Evolutionary conservation across 2,797 vertebrate species (phyloP), one percentile per base, ranked within the genome.

Genomic region (Enoplosus armatus): DNA sequence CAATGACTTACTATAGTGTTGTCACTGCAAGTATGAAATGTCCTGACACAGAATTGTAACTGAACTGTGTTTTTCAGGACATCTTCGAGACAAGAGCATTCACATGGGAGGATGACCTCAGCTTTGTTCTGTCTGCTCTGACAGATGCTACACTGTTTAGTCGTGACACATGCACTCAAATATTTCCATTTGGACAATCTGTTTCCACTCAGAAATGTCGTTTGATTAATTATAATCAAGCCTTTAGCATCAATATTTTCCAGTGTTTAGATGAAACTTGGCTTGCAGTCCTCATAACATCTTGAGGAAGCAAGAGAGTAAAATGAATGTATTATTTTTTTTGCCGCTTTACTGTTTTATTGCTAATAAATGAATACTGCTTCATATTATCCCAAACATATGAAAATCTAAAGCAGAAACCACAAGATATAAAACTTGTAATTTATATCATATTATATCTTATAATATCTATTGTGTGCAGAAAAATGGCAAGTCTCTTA

Each of bases 121-220:
- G 80, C 66, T 72, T 65, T 61, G 65, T 55, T 87, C 72, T 43
- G 59, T 82, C 79, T 83, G 78, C 75, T 75, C 64, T 61, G 79
- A 83, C 90, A 92, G 88, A 91, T 90, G 90, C 88, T 87, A 1
- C 70, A n/a, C 75, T 79, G 80, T 87, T 78, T 47, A 83, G 54
- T 58, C 3, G 45, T 76, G 85, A 92, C 87, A 90, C 82, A 79
- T 1, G 10, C 71, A 4, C 66, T 84, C 61, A 89, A 81, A 87
- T 76, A 87, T 91, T 88, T 90, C 83, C 82, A 84, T 82, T 83
- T 73, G 55, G 58, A 76, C 74, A 91, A 82, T 89, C 84, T 89
- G 85, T 88, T 91, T 91, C 86, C 79, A 68, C 77, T 91, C n/a
- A 22, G 61, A 82, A 84, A 83, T 80, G 79, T 73, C 9, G 12